Percentiles rank a stretch among this genome's conserved stretches.
Evolutionary conservation across 2,888 invertebrate species (phyloP).

Genomic region (Mesorhabditis belari): DNA sequence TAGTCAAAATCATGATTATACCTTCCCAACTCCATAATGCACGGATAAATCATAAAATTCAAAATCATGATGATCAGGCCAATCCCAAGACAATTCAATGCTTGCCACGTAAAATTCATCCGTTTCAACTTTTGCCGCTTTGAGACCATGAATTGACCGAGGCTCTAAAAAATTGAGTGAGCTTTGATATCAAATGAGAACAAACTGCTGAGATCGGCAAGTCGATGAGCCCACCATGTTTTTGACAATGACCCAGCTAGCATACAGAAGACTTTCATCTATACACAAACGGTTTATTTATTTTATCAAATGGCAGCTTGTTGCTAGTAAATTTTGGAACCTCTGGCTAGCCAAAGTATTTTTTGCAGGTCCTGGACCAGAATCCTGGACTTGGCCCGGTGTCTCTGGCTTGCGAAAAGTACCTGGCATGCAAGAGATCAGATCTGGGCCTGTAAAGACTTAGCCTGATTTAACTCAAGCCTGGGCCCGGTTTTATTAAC

Average conservation of each 20-base stretch:
- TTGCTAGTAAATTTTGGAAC: no score
- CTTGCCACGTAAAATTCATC: slow-evolving; percentile 47
- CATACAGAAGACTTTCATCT: slow-evolving; percentile 46
- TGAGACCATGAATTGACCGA: slow-evolving; percentile 28
- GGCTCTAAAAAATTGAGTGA: slow-evolving; percentile 24
- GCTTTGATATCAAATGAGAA: not conserved
- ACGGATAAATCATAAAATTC: slow-evolving; percentile 40
- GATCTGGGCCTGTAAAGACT: no score
- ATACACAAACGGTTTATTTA: no score
- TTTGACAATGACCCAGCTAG: slow-evolving; percentile 41
- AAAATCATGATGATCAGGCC: slow-evolving; percentile 34
- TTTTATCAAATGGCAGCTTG: no score
- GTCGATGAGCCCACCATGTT: slow-evolving; percentile 45
- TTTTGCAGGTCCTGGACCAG: no score
- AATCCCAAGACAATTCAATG: slow-evolving; percentile 35
- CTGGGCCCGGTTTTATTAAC: no score
- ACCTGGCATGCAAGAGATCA: no score
- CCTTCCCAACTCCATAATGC: slow-evolving; percentile 37
- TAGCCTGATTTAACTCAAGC: no score
- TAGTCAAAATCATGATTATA: slow-evolving; percentile 3
- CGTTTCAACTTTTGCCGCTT: slow-evolving; percentile 25
- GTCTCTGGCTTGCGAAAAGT: no score
- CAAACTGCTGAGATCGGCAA: slow-evolving; percentile 42
- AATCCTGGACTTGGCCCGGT: no score
- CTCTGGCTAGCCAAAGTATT: no score